Conservation (phyloP, 2,888 invertebrate genomes). For the Stenoptilia bipunctidactyla region DNA sequence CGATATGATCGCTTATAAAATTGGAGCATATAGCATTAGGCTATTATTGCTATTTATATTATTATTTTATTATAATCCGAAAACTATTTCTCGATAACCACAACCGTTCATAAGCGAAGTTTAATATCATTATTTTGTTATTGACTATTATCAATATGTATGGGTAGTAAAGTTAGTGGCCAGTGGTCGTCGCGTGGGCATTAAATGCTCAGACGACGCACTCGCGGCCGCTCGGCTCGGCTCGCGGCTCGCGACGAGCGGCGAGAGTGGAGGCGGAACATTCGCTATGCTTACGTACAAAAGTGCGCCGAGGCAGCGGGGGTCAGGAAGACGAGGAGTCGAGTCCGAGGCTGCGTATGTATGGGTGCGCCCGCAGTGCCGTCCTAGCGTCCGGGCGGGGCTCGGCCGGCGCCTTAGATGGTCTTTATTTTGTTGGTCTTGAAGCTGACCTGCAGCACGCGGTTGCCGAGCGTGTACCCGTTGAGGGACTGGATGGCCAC, state of each 20-base stretch:
- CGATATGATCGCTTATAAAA: constrained; percentile 61
- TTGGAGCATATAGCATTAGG: constrained; percentile 60
- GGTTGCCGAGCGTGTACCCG: constrained; percentile 91
- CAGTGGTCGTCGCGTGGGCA: constrained; percentile 28
- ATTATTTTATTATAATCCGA: constrained; percentile 60
- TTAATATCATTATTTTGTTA: constrained; percentile 63
- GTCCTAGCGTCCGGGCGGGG: constrained; percentile 63
- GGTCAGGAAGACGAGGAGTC: constrained; percentile 28
- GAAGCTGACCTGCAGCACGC: constrained; percentile 93
- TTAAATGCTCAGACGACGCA: constrained; percentile 46
- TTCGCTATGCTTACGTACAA: constrained; percentile 37
- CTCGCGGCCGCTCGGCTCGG: constrained; percentile 9
- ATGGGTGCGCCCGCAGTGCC: constrained; percentile 68
- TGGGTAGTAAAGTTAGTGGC: constrained; percentile 33
- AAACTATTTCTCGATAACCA: constrained; percentile 67
- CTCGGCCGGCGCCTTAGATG: constrained; percentile 67
- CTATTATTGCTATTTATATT: constrained; percentile 68
- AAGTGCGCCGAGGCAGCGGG: constrained; percentile 23
- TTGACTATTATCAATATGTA: constrained; percentile 64
- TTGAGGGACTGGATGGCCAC: constrained; percentile 93
- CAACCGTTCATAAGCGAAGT: constrained; percentile 72
- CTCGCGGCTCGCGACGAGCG: constrained; percentile 26
- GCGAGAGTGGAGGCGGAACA: not conserved
- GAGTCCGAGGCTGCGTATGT: constrained; percentile 31
- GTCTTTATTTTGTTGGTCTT: constrained; percentile 87